These are phyloP conservation scores for Bombyx huttoni DNA, from an alignment of 2,888 invertebrate genomes.

Conservation along the genomic window DNA sequence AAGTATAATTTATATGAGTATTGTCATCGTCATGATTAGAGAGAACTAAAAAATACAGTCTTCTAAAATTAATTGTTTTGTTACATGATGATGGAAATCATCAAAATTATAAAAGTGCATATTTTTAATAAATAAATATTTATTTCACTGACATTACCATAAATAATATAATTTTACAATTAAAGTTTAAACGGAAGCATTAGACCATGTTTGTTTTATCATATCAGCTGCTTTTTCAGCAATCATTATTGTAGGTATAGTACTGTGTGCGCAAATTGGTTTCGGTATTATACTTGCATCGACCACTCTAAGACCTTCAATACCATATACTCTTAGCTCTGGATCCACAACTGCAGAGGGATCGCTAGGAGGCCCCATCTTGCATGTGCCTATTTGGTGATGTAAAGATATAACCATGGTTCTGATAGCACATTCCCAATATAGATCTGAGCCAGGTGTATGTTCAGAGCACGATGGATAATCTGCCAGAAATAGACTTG, in stretches of 20 bases:
- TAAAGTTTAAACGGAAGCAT: slow-evolving; percentile 14
- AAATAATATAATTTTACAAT: not conserved
- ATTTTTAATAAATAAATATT: too few species aligned
- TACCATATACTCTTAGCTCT: slow-evolving; percentile 75
- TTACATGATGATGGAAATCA: too few species aligned
- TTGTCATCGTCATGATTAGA: too few species aligned
- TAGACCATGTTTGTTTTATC: slow-evolving; percentile 72
- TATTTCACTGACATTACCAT: too few species aligned
- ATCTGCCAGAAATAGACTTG: slow-evolving; percentile 62
- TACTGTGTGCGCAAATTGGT: slow-evolving; percentile 75
- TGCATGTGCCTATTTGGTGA: slow-evolving; percentile 78
- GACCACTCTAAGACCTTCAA: slow-evolving; percentile 74
- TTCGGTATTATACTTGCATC: slow-evolving; percentile 80
- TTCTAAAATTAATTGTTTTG: too few species aligned
- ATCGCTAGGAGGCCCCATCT: slow-evolving; percentile 78
- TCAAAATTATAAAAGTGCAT: too few species aligned
- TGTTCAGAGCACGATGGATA: slow-evolving; percentile 66
- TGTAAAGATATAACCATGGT: slow-evolving; percentile 69
- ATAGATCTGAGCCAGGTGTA: slow-evolving; percentile 72
- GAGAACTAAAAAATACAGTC: too few species aligned
- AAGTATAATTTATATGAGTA: too few species aligned
- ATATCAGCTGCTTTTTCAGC: slow-evolving; percentile 82
- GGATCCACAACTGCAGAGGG: slow-evolving; percentile 77
- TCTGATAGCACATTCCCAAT: slow-evolving; percentile 79
- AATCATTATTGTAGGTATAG: slow-evolving; percentile 79